Base-by-base conservation (phyloP, 2,797 vertebrate species). In the Microcaecilia unicolor region DNA sequence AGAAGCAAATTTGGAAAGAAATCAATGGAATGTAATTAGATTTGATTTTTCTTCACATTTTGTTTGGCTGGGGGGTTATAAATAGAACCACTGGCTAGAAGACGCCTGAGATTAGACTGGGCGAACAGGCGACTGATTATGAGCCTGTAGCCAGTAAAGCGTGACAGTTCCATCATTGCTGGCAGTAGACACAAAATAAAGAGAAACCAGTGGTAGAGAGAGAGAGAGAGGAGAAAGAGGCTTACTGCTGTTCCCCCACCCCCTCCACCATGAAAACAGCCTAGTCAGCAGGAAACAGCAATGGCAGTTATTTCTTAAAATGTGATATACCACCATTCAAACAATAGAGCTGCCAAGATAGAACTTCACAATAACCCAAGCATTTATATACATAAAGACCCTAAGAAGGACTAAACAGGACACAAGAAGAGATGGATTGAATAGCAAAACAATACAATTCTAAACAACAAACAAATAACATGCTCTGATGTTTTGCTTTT, bases 111-210 rank as follows among this genome's bases (percentile, higher is more conserved):
- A 55, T 56, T 51, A 44, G 9, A 32, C 15, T 5, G 3, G 3
- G 15, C 41, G 34, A 52, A 34, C 44, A 51, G 52, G 55, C 25
- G 29, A 58, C 18, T 21, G 57, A 55, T 67, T 67, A 52, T 9
- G 9, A 71, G 54, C 56, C 43, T 14, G 47, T 67, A 71, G 58
- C 70, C 61, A 74, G 55, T 41, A 73, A 63, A 62, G 29, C 57
- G 59, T 62, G 73, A 75, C 76, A 72, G 74, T 73, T 80, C 82
- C 72, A 76, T 81, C 78, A 71, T 57, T 18, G 60, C 70, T 70
- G 63, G 61, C 71, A 77, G 67, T 64, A 74, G 67, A 29, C 60
- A 66, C 42, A 25, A 77, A 70, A 55, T 64, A 63, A 71, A 44
- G 51, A 56, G 62, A 29, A 28, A 37, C n/a, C 15, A 42, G 37